Evolutionary conservation across 2,797 vertebrate species (phyloP).

Genomic region (Pangasius larnaudii): DNA sequence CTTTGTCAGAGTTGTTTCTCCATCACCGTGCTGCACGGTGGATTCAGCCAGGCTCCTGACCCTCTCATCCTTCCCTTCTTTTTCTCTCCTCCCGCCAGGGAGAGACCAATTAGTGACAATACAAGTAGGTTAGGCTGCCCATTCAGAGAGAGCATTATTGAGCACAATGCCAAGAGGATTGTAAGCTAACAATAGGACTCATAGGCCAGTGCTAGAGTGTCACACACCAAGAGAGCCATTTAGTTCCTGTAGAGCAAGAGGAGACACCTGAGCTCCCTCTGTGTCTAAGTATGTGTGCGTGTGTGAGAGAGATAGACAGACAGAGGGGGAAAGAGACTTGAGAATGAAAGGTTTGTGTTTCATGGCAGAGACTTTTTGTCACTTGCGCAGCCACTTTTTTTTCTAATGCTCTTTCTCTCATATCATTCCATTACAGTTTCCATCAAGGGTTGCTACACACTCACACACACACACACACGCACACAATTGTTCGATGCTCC

Average conservation of each 20-base stretch:
- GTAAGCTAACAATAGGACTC: slow-evolving; percentile 80
- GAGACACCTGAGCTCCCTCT: slow-evolving; percentile 59
- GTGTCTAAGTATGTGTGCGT: slow-evolving; percentile 67
- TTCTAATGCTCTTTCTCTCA: slow-evolving; percentile 27
- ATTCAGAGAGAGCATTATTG: slow-evolving; percentile 80
- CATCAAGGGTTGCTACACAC: slow-evolving; percentile 25
- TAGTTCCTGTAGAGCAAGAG: slow-evolving; percentile 76
- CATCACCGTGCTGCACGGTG: slow-evolving; percentile 39
- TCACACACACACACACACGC: slow-evolving; percentile 38
- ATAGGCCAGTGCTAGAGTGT: slow-evolving; percentile 81
- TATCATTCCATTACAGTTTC: slow-evolving; percentile 45
- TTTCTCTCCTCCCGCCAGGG: slow-evolving; percentile 72
- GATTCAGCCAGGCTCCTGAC: slow-evolving; percentile 47
- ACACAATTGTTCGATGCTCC: slow-evolving; percentile 25
- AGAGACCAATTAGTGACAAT: slow-evolving; percentile 85
- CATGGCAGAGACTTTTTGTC: slow-evolving; percentile 37
- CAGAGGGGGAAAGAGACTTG: slow-evolving; percentile 8
- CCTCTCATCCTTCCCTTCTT: slow-evolving; percentile 46
- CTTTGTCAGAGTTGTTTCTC: slow-evolving; percentile 53
- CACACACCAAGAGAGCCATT: slow-evolving; percentile 77
- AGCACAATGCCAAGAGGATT: slow-evolving; percentile 82
- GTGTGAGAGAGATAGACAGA: slow-evolving; percentile 6
- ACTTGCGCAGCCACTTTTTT: slow-evolving; percentile 33
- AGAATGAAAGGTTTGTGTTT: slow-evolving; percentile 46
- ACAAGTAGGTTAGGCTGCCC: slow-evolving; percentile 83